phyloP scores from a whole-genome alignment of 2,113 vertebrate species.

The Cyprinodon tularosa region DNA sequence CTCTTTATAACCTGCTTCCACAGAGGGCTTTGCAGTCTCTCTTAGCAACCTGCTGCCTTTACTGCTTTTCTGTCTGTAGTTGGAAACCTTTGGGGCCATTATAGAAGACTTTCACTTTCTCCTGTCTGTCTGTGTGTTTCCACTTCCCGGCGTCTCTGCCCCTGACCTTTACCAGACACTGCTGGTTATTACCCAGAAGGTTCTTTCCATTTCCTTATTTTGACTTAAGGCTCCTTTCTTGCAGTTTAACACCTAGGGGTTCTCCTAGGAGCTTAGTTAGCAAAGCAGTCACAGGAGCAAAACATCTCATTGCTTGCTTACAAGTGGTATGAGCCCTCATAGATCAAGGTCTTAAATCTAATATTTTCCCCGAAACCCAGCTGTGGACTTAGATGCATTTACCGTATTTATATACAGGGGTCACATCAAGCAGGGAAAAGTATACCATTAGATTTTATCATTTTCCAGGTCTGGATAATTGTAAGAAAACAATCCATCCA shows the following conservation, averaged over 20 bases:
- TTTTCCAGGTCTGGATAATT: background rate
- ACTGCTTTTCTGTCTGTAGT: background rate
- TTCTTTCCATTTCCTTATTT: slow-evolving; percentile 50
- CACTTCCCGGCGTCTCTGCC: slow-evolving; percentile 26
- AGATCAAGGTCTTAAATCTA: slow-evolving; percentile 34
- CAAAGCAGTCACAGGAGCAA: slow-evolving; percentile 17
- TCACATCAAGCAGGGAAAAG: background rate
- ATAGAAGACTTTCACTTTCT: slow-evolving; percentile 17
- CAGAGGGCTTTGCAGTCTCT: slow-evolving; percentile 12
- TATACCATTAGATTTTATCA: background rate
- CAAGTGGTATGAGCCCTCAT: slow-evolving; percentile 30
- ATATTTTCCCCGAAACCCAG: slow-evolving; percentile 13
- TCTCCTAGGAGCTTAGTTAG: slow-evolving; percentile 27
- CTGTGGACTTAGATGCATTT: slow-evolving; percentile 5
- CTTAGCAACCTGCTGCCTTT: slow-evolving; percentile 7
- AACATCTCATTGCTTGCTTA: slow-evolving; percentile 35
- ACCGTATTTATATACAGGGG: background rate
- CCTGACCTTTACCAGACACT: slow-evolving; percentile 47
- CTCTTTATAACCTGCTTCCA: slow-evolving; percentile 22
- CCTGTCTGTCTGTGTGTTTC: slow-evolving; percentile 26
- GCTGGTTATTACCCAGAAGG: slow-evolving; percentile 39
- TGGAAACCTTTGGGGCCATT: background rate
- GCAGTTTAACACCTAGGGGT: slow-evolving; percentile 33
- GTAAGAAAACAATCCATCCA: background rate
- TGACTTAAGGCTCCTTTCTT: slow-evolving; percentile 20